phyloP scores from a whole-genome alignment of 2,888 invertebrate species.

The Pelosia muscerda region DNA sequence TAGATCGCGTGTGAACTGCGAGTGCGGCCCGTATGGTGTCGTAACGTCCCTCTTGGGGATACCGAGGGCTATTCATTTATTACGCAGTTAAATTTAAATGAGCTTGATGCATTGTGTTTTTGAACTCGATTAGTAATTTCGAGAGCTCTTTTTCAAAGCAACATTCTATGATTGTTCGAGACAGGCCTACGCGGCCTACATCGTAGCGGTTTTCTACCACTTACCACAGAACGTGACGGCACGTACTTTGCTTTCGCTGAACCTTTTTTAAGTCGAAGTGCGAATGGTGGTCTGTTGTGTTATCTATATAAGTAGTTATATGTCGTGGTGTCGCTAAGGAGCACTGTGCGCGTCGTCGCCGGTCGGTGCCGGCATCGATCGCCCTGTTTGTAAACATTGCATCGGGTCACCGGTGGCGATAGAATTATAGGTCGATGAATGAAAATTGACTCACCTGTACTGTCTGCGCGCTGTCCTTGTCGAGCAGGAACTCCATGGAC shows the following conservation, averaged over 20 bases:
- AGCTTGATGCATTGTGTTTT: constrained; percentile 49
- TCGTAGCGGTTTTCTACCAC: constrained; percentile 31
- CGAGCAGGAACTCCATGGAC: constrained; percentile 98
- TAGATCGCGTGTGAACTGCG: constrained; percentile 70
- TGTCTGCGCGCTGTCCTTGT: constrained; percentile 95
- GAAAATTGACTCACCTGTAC: constrained; percentile 90
- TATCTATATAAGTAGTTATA: constrained; percentile 35
- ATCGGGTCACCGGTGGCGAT: constrained; percentile 34
- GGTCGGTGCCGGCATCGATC: constrained; percentile 72
- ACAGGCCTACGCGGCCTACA: constrained; percentile 29
- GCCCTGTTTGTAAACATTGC: constrained; percentile 83
- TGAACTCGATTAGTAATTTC: constrained; percentile 35
- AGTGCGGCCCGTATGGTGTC: constrained; percentile 61
- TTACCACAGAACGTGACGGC: constrained; percentile 45
- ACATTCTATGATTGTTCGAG: constrained; percentile 28
- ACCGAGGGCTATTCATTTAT: constrained; percentile 51
- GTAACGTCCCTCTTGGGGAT: constrained; percentile 61
- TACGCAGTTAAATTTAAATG: constrained; percentile 51
- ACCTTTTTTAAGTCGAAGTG: constrained; percentile 28
- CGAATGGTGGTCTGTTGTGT: constrained; percentile 29
- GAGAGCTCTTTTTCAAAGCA: constrained; percentile 40
- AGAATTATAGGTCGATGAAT: constrained; percentile 27
- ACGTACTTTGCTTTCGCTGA: constrained; percentile 49
- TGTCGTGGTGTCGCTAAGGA: constrained; percentile 25
- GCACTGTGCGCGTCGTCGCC: constrained; percentile 49